Evolutionary conservation across 23 tunicate species (phyloP), one percentile per base, ranked within the genome.

Genomic region (Clavelina lepadiformis): DNA sequence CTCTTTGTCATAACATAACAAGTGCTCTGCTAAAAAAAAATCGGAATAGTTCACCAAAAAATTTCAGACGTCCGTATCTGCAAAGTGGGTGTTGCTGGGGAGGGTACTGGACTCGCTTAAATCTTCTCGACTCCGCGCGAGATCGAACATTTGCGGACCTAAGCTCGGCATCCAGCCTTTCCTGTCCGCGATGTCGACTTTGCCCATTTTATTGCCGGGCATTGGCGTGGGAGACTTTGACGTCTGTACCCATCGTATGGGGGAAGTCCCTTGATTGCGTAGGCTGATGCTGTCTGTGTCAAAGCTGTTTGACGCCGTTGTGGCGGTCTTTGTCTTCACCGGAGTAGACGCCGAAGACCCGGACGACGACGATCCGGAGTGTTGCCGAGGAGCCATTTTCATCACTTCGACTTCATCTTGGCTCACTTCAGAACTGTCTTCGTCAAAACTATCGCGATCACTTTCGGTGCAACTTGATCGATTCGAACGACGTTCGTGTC

Each of bases 111-210:
- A n/a, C n/a, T n/a, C n/a, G n/a, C n/a, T n/a, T n/a, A n/a, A n/a
- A n/a, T n/a, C n/a, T n/a, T n/a, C n/a, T n/a, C n/a, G n/a, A n/a
- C n/a, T n/a, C n/a, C n/a, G n/a, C n/a, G n/a, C 68, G 0, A 89
- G 73, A 31, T 89, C 66, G 60, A 82, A 89, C 97, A 89, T 89
- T 51, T 73, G 61, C 2, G 97, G 89, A 1, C 97, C 97, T 13
- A 89, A 62, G 53, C 97, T 89, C n/a, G 97, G 97, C 31, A 70
- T 56, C 97, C 97, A 89, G 5, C 97, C 97, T 35, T 71, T 63
- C 33, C 97, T 37, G 6, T 74, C 65, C 0, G 87, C 74, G 44
- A 80, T 89, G 51, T 75, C 77, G 54, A 80, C 44, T 38, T 76
- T 76, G 8, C 75, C 74, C 62, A 65, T 11, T 27, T 72, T 60